Evolutionary conservation across 2,888 invertebrate species (phyloP).

Genomic region (Lathronympha strigana): DNA sequence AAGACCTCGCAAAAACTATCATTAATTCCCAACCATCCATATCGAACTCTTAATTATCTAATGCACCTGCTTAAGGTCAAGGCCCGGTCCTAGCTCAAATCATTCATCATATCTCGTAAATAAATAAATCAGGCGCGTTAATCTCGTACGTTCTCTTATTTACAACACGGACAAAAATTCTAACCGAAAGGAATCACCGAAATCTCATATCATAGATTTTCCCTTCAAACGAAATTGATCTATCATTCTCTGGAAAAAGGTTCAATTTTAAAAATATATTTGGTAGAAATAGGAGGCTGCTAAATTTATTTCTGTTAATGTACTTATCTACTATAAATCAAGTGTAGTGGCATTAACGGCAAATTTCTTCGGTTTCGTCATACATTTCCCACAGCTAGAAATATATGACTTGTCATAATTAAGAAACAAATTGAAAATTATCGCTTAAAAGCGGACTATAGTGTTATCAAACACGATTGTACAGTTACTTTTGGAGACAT

Average conservation of each 20-base stretch:
- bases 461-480: slow-evolving; percentile 19
- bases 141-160: slow-evolving; percentile 69
- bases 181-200: background rate
- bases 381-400: slow-evolving; percentile 60
- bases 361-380: slow-evolving; percentile 72
- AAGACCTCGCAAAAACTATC: slow-evolving; percentile 24
- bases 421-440: slow-evolving; percentile 56
- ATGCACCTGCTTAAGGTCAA: slow-evolving; percentile 49
- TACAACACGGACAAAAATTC: slow-evolving; percentile 76
- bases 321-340: slow-evolving; percentile 71
- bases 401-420: slow-evolving; percentile 57
- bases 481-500: slow-evolving; percentile 35
- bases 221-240: background rate
- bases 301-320: slow-evolving; percentile 51
- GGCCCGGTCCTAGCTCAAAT: slow-evolving; percentile 45
- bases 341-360: slow-evolving; percentile 61
- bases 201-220: background rate
- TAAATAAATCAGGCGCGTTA: slow-evolving; percentile 76
- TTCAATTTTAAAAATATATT: background rate
- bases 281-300: background rate
- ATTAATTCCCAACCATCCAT: slow-evolving; percentile 2
- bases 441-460: slow-evolving; percentile 35
- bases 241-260: background rate
- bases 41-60: slow-evolving; percentile 28
- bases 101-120: slow-evolving; percentile 71